phyloP scores from a whole-genome alignment of 2,113 vertebrate species.

The Dissostichus mawsoni region DNA sequence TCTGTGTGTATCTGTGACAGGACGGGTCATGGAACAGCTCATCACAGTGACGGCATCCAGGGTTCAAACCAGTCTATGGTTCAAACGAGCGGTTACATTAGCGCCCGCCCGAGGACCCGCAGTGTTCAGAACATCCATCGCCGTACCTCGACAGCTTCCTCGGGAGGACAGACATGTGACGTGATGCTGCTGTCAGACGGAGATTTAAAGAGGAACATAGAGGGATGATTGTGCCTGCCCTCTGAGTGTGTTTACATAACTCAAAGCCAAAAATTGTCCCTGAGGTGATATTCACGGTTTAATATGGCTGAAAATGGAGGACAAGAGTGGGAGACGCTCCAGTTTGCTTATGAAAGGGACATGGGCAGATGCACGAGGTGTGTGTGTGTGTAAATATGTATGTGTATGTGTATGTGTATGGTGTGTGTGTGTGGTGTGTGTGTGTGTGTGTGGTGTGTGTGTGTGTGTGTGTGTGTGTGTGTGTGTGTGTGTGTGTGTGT shows the following conservation, averaged over 20 bases:
- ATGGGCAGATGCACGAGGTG: slow-evolving; percentile 23
- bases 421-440: slow-evolving; percentile 8
- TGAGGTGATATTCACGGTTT: slow-evolving; percentile 38
- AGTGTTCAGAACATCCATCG: background rate
- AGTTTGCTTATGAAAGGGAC: slow-evolving; percentile 42
- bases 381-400: background rate
- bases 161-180: slow-evolving; percentile 9
- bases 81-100: slow-evolving; percentile 20
- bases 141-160: background rate
- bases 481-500: slow-evolving; percentile 17
- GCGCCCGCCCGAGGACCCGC: slow-evolving; percentile 29
- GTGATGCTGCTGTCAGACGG: slow-evolving; percentile 13
- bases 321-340: slow-evolving; percentile 3
- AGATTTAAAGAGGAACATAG: background rate
- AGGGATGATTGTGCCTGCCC: slow-evolving; percentile 13
- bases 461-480: slow-evolving; percentile 6
- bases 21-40: slow-evolving; percentile 33
- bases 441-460: slow-evolving; percentile 17
- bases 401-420: no score
- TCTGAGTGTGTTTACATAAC: slow-evolving; percentile 44
- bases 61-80: slow-evolving; percentile 9
- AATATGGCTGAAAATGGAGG: slow-evolving; percentile 51
- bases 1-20: slow-evolving; percentile 1
- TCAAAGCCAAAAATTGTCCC: background rate
- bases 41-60: slow-evolving; percentile 4